These are phyloP conservation scores for Mus pahari DNA, from an alignment of 2,113 vertebrate genomes.

Conservation along the genomic window DNA sequence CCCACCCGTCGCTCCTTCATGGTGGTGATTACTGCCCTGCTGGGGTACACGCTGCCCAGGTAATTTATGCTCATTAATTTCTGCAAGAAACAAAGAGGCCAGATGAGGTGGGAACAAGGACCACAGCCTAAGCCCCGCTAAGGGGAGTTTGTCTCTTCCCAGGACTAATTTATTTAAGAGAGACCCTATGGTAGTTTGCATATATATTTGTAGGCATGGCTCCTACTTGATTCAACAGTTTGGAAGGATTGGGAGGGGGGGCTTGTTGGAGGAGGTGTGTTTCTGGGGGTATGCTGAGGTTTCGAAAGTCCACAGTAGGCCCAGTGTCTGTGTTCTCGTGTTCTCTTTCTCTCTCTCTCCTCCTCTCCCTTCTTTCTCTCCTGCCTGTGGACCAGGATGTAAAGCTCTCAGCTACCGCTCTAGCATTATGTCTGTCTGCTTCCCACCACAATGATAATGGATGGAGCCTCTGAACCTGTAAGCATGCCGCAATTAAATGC, in stretches of 20 bases:
- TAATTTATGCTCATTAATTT: constrained; percentile 97
- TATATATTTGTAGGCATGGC: background rate
- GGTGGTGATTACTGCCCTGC: constrained; percentile 93
- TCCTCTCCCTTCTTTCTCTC: background rate
- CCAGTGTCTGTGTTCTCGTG: too few species aligned
- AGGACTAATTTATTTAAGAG: background rate
- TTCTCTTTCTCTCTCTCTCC: fast-evolving
- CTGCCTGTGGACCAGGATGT: too few species aligned
- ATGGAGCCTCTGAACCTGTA: background rate
- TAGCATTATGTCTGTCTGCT: background rate
- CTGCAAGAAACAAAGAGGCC: constrained; percentile 82
- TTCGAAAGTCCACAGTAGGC: background rate
- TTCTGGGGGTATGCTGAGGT: background rate
- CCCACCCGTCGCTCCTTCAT: constrained; percentile 99
- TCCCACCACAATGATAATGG: background rate
- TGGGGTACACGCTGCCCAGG: constrained; percentile 97
- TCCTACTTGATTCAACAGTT: background rate
- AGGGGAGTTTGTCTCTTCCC: background rate
- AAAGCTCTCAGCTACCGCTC: background rate
- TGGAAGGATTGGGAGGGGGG: background rate
- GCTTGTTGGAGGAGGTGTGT: background rate
- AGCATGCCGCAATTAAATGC: background rate
- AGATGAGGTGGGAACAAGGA: background rate
- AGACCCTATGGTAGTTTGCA: background rate
- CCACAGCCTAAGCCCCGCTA: fast-evolving